A percentile compares a stretch with the other conserved stretches of the same genome.
phyloP scores from a whole-genome alignment of 1,140 invertebrate species.

The Sesamia nonagrioides region DNA sequence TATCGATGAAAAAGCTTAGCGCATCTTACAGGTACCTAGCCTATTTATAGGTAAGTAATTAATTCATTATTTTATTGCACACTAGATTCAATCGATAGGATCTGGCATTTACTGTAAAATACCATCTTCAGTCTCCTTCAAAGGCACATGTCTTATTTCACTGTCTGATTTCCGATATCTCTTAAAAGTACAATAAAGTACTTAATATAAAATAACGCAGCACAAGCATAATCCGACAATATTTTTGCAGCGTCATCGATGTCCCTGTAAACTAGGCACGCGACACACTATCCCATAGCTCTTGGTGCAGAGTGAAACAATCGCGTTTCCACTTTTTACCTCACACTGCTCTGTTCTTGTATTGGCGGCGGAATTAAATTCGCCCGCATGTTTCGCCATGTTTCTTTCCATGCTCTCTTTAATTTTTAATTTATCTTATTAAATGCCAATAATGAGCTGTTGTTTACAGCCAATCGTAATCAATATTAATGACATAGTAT shows the following conservation, averaged over 20 bases:
- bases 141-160: not conserved
- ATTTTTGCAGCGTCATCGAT: slow-evolving; percentile 48
- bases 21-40: not conserved
- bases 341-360: slow-evolving; percentile 63
- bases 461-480: slow-evolving; percentile 56
- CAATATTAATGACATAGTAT: slow-evolving; percentile 9
- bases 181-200: not conserved
- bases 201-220: not conserved
- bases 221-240: not conserved
- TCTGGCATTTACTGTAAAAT: not conserved
- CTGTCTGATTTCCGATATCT: not conserved
- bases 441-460: slow-evolving; percentile 77
- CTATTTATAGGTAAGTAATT: not conserved
- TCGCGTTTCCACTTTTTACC: slow-evolving; percentile 68
- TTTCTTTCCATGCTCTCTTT: slow-evolving; percentile 67
- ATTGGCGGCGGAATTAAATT: slow-evolving; percentile 77
- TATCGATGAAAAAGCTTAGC: slow-evolving; percentile 48
- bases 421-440: slow-evolving; percentile 62
- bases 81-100: not conserved
- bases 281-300: slow-evolving; percentile 45
- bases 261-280: slow-evolving; percentile 31
- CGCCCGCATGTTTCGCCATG: slow-evolving; percentile 71
- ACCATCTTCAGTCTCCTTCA: not conserved
- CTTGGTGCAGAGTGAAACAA: slow-evolving; percentile 59
- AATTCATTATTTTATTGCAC: not conserved